phyloP scores from a whole-genome alignment of 1,140 invertebrate species.

The Ceratina japonica region DNA sequence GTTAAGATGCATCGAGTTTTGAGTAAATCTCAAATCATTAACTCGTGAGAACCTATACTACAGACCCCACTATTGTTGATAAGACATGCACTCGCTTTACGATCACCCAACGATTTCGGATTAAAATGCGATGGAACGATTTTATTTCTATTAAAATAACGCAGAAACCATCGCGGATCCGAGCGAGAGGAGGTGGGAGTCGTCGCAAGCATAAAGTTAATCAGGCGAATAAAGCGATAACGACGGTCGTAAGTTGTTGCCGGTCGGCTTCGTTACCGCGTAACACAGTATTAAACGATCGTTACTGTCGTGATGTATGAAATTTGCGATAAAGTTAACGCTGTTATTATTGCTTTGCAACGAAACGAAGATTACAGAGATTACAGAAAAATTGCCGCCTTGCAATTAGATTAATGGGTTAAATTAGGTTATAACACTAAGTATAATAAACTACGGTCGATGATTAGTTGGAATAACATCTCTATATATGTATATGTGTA shows the following conservation, averaged over 20 bases:
- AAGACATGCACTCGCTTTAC: constrained; percentile 17
- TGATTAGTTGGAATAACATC: not conserved
- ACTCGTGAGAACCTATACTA: not conserved
- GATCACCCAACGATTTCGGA: constrained; percentile 14
- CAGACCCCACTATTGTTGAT: not conserved
- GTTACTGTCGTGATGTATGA: constrained; percentile 19
- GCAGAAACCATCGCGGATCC: constrained; percentile 5
- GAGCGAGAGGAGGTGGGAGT: not conserved
- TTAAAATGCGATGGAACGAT: constrained; percentile 7
- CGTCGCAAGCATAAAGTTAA: constrained; percentile 63
- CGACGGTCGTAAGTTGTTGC: constrained; percentile 59
- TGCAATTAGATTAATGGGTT: not conserved
- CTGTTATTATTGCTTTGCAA: constrained; percentile 3
- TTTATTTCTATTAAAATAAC: constrained; percentile 1
- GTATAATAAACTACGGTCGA: not conserved
- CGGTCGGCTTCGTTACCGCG: constrained; percentile 33
- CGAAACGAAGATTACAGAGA: not conserved
- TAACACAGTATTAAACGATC: constrained; percentile 32
- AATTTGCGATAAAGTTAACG: constrained; percentile 22
- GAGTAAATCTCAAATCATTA: constrained; percentile 34
- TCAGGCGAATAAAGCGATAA: constrained; percentile 69
- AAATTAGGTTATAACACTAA: not conserved
- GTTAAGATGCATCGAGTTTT: not conserved
- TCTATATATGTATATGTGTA: too few relatives aligned
- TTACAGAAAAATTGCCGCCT: constrained; percentile 1